Evolutionary conservation across 2,888 invertebrate species (phyloP).

Genomic region (Rapana venosa): DNA sequence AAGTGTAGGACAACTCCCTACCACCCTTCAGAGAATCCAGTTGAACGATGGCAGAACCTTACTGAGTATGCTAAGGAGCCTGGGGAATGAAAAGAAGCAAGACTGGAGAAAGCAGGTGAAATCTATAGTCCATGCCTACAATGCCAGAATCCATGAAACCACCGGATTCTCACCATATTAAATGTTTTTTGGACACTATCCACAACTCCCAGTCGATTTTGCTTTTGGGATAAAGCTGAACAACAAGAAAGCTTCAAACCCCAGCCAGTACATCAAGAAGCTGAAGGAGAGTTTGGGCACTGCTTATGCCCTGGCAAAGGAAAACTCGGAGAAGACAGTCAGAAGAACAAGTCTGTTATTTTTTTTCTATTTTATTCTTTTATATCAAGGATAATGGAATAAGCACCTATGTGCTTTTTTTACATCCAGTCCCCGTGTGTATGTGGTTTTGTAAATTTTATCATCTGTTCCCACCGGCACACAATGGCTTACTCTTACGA

Average conservation of each 20-base stretch:
- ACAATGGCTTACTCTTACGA: no score
- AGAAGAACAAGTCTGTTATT: constrained; percentile 2
- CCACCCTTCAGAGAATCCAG: constrained; percentile 21
- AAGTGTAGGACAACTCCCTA: constrained; percentile 26
- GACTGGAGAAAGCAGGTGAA: constrained; percentile 21
- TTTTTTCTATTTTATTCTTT: no score
- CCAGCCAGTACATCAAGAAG: neutral
- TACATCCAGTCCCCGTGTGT: no score
- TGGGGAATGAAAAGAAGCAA: neutral
- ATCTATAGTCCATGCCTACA: constrained; percentile 18
- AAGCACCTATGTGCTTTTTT: no score
- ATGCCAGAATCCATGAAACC: neutral
- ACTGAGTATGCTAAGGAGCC: neutral
- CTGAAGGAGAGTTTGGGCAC: neutral
- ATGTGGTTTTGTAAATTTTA: no score
- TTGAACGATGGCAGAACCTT: constrained; percentile 19
- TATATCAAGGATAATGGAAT: no score
- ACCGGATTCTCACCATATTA: constrained; percentile 14
- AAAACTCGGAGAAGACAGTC: neutral
- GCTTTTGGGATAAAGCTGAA: neutral
- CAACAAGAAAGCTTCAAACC: neutral
- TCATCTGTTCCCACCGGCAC: no score
- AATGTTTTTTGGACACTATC: constrained; percentile 25
- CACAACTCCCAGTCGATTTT: constrained; percentile 5
- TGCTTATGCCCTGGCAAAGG: neutral